These are phyloP conservation scores for Eucera pruinosa DNA, from an alignment of 2,888 invertebrate genomes.

Conservation along the genomic window DNA sequence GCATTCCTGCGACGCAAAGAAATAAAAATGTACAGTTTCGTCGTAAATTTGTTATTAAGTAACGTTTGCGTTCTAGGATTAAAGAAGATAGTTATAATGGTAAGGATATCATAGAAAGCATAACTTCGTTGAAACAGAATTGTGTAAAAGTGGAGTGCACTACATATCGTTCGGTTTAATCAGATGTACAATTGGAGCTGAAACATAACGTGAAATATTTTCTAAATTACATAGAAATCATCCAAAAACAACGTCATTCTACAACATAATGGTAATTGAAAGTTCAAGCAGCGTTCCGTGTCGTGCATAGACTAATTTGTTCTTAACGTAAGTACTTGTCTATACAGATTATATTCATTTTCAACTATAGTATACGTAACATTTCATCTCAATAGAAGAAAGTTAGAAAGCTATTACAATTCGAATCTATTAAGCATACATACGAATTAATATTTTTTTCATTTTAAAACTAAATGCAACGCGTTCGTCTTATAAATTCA, in stretches of 20 bases:
- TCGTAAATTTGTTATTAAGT: too few species aligned
- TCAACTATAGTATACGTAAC: background rate
- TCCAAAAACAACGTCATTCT: slow-evolving; percentile 44
- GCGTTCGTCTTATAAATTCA: too few species aligned
- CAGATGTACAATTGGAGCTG: slow-evolving; percentile 3
- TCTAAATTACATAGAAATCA: slow-evolving; percentile 28
- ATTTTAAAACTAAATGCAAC: background rate
- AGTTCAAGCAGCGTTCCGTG: slow-evolving; percentile 57
- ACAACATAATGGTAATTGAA: slow-evolving; percentile 55
- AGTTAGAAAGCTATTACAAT: background rate
- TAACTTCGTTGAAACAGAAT: background rate
- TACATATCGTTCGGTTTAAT: slow-evolving; percentile 10
- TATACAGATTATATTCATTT: background rate
- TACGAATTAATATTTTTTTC: background rate
- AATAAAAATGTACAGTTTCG: too few species aligned
- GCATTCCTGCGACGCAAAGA: too few species aligned
- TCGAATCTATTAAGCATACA: too few species aligned
- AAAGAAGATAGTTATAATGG: background rate
- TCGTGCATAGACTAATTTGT: slow-evolving; percentile 51
- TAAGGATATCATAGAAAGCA: background rate
- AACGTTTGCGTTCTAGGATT: too few species aligned
- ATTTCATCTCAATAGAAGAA: too few species aligned
- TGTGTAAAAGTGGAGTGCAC: background rate
- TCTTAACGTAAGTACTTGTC: background rate
- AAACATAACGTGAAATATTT: slow-evolving; percentile 5